phyloP scores from a whole-genome alignment of 1,140 invertebrate species.

The Bombus picipes region DNA sequence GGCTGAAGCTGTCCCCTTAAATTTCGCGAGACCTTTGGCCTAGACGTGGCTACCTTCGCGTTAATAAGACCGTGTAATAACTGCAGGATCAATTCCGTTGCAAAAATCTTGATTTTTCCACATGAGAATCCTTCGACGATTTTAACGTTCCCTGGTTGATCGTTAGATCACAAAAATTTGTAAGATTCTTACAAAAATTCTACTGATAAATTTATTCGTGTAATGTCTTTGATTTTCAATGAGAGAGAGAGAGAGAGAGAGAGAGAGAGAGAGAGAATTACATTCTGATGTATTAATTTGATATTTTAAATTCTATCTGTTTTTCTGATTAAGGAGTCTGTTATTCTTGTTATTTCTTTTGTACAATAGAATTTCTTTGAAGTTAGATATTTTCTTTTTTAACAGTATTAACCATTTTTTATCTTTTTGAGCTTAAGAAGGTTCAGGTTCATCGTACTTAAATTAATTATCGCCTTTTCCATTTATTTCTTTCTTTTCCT shows the following conservation, averaged over 20 bases:
- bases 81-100: conserved; percentile 48
- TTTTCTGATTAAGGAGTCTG: no score
- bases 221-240: neutral
- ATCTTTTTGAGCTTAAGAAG: no score
- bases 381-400: no score
- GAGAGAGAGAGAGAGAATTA: no score
- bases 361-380: no score
- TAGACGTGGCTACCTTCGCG: conserved; percentile 15
- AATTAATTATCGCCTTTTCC: neutral
- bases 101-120: neutral
- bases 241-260: neutral
- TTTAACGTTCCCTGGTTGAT: neutral
- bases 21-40: conserved; percentile 44
- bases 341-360: no score
- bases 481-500: neutral
- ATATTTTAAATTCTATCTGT: no score
- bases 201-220: neutral
- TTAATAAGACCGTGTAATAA: conserved; percentile 59
- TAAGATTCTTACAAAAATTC: neutral
- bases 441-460: neutral
- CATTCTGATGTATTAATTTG: no score
- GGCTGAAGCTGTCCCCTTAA: conserved; percentile 47
- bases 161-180: neutral
- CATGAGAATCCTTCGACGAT: neutral
- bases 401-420: no score